Conservation (phyloP, 2,888 invertebrate species). For the Neoascia interrupta region DNA sequence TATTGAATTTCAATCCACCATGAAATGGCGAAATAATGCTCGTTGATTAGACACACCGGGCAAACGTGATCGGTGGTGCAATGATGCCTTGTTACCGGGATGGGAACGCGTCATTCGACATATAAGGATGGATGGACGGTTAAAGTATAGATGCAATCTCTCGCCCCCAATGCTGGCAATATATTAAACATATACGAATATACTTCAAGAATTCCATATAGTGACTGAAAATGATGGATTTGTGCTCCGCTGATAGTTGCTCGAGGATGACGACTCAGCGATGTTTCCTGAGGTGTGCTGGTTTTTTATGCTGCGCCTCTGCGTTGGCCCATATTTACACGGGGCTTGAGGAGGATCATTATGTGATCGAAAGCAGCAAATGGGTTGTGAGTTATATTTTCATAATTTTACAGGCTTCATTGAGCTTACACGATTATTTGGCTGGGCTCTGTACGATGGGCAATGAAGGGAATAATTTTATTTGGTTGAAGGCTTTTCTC, state of each 20-base stretch:
- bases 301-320: constrained; percentile 21
- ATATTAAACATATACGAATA: no score
- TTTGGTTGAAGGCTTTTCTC: constrained; percentile 22
- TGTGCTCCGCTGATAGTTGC: constrained; percentile 13
- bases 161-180: constrained; percentile 10
- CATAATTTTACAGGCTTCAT: constrained; percentile 68
- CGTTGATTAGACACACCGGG: constrained; percentile 66
- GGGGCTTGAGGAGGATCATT: constrained; percentile 48
- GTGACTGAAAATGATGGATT: constrained; percentile 57
- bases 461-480: background rate
- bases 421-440: constrained; percentile 62
- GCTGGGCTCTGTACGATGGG: background rate
- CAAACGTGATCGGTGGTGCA: constrained; percentile 64
- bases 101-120: background rate
- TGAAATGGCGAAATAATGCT: constrained; percentile 69
- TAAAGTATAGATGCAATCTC: constrained; percentile 54
- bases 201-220: constrained; percentile 44
- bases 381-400: constrained; percentile 63
- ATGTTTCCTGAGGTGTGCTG: constrained; percentile 22
- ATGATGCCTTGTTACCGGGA: constrained; percentile 48
- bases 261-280: constrained; percentile 14
- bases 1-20: constrained; percentile 65
- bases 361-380: constrained; percentile 59
- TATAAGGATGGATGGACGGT: background rate
- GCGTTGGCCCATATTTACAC: constrained; percentile 62